Base-by-base conservation (phyloP, 2,797 vertebrate species). In the Eurystomus glaucurus region DNA sequence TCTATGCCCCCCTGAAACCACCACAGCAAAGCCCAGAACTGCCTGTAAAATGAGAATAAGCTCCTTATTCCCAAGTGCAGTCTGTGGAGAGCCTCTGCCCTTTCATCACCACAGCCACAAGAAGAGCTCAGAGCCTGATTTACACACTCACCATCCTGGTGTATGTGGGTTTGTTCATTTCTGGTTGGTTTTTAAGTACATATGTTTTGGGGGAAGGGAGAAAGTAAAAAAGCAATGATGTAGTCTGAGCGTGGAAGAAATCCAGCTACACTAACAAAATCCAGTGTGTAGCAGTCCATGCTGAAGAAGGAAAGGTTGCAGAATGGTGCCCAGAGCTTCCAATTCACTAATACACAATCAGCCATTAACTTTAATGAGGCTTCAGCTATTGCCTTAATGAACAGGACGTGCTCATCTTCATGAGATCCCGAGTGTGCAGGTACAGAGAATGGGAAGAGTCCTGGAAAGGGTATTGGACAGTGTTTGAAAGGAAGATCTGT, bases 181-280 rank as follows among this genome's bases (percentile, higher is more conserved):
- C 85, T 97, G 88, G 37, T 94, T 62, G 66, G 77, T 62, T 96
- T 86, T 76, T 51, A 85, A 74, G 75, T 85, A 54, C 78, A 79
- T 92, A 86, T 93, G 93, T 93, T 96, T 88, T 90, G 90, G 88
- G 85, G 95, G 93, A 95, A 95, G 88, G 83, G 90, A 89, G 74
- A 94, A 94, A 81, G 72, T 65, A 16, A 68, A 92, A 93, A 88
- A 86, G 50, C 50, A 58, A 69, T 48, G 76, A 91, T 88, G 80
- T 85, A 92, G 64, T 93, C 90, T 84, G 90, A 94, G 28, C 66
- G 39, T 91, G 94, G 72, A 58, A 84, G 69, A 81, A 81, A 72
- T 75, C 76, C 87, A 94, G 65, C 52, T 51, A 75, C 5, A 7
- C 76, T 94, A 90, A 88, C 29, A 88, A 94, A 95, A 75, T 52